Evolutionary conservation across 1,140 invertebrate genomes (phyloP).

Genomic region (Lepidotrigona ventralis): DNA sequence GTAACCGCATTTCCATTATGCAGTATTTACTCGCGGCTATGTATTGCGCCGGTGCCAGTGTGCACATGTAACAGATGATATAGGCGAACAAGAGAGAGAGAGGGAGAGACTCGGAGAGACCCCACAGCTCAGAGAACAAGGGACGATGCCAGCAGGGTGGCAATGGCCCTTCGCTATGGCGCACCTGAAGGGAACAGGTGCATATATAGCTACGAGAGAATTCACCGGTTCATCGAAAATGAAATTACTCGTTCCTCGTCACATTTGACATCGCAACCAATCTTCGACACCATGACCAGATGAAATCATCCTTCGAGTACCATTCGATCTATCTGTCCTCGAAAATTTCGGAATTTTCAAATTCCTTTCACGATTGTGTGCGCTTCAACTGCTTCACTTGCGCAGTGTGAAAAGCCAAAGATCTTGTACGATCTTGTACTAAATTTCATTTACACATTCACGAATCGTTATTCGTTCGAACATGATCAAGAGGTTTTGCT

Average conservation of each 20-base stretch:
- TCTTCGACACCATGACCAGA: neutral
- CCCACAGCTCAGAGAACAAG: neutral
- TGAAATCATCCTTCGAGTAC: constrained; percentile 8
- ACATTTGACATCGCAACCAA: constrained; percentile 14
- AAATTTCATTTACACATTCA: no score
- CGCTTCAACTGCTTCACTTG: no score
- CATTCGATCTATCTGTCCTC: neutral
- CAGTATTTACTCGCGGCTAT: constrained; percentile 52
- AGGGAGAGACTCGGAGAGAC: neutral
- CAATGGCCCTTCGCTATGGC: neutral
- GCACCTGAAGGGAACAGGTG: constrained; percentile 12
- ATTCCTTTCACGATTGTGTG: neutral
- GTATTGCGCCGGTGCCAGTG: constrained; percentile 41
- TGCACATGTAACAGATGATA: constrained; percentile 39
- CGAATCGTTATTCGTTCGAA: no score
- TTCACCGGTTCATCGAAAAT: constrained; percentile 24
- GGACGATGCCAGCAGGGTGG: neutral
- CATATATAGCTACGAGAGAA: neutral
- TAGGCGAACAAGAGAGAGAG: neutral
- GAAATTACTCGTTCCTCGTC: constrained; percentile 26
- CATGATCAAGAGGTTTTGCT: no score
- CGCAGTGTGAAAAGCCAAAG: no score
- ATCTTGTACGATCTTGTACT: no score
- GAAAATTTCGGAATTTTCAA: neutral
- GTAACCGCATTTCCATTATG: constrained; percentile 66